Conservation (phyloP, 2,113 vertebrate species). For the Semicossyphus pulcher region DNA sequence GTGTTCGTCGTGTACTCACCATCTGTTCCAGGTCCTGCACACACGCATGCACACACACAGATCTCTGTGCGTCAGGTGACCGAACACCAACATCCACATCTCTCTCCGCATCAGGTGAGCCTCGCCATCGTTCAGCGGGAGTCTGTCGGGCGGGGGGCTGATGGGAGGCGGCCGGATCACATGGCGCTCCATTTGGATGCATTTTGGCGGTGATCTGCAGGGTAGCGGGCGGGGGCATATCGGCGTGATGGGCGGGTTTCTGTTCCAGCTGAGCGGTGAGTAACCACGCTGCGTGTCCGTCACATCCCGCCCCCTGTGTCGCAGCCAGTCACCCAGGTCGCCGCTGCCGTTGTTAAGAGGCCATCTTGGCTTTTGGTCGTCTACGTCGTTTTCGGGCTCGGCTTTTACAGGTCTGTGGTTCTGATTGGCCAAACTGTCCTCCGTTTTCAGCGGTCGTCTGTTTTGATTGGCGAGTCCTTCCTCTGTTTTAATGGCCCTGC, state of each 20-base stretch:
- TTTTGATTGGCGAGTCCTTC: constrained; percentile 88
- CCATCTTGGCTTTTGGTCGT: constrained; percentile 87
- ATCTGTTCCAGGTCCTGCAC: constrained; percentile 98
- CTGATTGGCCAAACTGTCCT: constrained; percentile 89
- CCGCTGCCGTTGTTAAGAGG: constrained; percentile 80
- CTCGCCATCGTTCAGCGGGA: constrained; percentile 89
- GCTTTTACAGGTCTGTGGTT: constrained; percentile 90
- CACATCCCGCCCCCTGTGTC: constrained; percentile 85
- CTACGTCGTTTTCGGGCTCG: constrained; percentile 87
- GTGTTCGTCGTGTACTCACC: constrained; percentile 83
- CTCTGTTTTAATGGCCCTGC: constrained; percentile 85
- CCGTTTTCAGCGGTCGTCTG: constrained; percentile 84
- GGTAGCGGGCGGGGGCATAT: constrained; percentile 81
- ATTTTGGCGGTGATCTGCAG: constrained; percentile 92
- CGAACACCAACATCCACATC: constrained; percentile 95
- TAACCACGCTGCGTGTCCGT: constrained; percentile 86
- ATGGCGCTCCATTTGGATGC: constrained; percentile 95
- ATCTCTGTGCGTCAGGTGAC: constrained; percentile 92
- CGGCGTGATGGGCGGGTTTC: constrained; percentile 79
- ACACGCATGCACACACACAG: constrained; percentile 97
- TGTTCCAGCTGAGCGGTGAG: constrained; percentile 81
- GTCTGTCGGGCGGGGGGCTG: constrained; percentile 94
- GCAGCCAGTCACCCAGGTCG: constrained; percentile 86
- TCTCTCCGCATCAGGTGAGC: constrained; percentile 93
- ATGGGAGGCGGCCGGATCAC: constrained; percentile 96